A percentile compares a stretch with the other conserved stretches of the same genome.
phyloP scores from a whole-genome alignment of 1,140 invertebrate genomes.

The Periplaneta americana region DNA sequence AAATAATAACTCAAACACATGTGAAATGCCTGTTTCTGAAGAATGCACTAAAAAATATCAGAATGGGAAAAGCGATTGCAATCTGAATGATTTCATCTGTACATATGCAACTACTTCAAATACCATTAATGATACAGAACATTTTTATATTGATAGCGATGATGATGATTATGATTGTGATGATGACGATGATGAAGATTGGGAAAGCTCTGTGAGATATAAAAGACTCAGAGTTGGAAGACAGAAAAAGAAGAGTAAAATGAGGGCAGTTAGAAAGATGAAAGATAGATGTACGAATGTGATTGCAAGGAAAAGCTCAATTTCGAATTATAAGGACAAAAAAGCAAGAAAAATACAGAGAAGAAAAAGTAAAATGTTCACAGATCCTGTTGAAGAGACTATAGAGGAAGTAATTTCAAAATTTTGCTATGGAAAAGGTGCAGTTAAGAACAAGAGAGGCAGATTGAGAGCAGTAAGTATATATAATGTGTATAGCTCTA shows the following conservation, averaged over 20 bases:
- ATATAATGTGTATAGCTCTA: background rate
- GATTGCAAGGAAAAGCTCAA: background rate
- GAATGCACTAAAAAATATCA: background rate
- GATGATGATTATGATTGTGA: conserved; percentile 14
- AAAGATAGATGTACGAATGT: background rate
- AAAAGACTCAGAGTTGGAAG: background rate
- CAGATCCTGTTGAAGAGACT: background rate
- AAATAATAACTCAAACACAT: conserved; percentile 1
- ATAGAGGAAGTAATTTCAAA: conserved; percentile 17
- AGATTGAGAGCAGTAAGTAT: conserved; percentile 19
- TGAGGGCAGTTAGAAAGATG: background rate
- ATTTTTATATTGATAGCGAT: conserved; percentile 10
- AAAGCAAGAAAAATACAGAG: background rate
- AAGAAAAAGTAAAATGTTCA: background rate
- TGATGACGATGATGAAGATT: conserved; percentile 14
- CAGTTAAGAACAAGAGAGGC: conserved; percentile 11
- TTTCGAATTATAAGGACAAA: background rate
- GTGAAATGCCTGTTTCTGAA: background rate
- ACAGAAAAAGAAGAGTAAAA: background rate
- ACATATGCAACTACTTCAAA: background rate
- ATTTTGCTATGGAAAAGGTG: background rate
- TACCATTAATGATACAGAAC: conserved; percentile 18
- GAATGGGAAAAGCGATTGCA: background rate
- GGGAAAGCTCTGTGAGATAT: background rate
- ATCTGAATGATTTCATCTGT: background rate